phyloP scores from a whole-genome alignment of 2,888 invertebrate species.

The Coleophora flavipennella region DNA sequence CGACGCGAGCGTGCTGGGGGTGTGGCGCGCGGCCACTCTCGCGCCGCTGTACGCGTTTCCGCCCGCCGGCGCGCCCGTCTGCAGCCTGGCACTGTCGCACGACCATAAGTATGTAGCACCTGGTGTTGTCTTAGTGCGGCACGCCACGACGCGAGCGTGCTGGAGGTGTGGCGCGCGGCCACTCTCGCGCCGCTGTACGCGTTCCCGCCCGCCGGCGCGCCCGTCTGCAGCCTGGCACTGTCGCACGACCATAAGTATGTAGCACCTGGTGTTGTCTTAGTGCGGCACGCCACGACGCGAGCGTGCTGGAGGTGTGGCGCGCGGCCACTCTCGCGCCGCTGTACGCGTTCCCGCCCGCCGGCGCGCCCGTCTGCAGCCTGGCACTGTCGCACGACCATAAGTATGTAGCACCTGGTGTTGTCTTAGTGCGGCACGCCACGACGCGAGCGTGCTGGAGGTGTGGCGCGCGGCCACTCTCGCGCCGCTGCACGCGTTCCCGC shows the following conservation, averaged over 20 bases:
- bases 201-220: slow-evolving; percentile 34
- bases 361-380: slow-evolving; percentile 92
- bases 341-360: slow-evolving; percentile 60
- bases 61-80: slow-evolving; percentile 71
- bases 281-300: slow-evolving; percentile 47
- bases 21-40: slow-evolving; percentile 46
- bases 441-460: no score
- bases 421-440: slow-evolving; percentile 53
- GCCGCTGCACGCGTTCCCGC: background rate
- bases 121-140: no score
- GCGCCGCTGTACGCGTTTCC: slow-evolving; percentile 90
- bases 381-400: slow-evolving; percentile 29
- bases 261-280: no score
- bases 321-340: background rate
- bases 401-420: no score
- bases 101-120: slow-evolving; percentile 71
- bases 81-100: slow-evolving; percentile 48
- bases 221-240: slow-evolving; percentile 94
- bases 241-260: slow-evolving; percentile 95
- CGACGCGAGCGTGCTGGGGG: no score
- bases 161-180: no score
- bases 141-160: slow-evolving; percentile 89
- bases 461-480: slow-evolving; percentile 22
- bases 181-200: background rate
- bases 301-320: no score